Evolutionary conservation across 1,140 invertebrate genomes (phyloP), one percentile per base, ranked within the genome.

Genomic region (Laodelphax striatellus): DNA sequence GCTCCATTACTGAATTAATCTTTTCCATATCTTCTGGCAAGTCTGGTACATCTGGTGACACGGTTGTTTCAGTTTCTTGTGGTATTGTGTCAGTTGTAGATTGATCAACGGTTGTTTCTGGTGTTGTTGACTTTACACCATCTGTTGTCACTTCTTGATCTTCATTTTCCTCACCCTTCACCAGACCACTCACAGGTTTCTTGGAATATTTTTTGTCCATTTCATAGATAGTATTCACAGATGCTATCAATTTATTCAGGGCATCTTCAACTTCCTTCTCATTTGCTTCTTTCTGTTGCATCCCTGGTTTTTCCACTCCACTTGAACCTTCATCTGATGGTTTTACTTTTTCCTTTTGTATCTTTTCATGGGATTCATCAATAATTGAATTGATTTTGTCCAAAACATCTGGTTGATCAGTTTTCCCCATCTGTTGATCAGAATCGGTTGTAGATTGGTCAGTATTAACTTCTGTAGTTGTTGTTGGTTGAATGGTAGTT

Each of bases 91-190:
- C 19, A 10, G 34, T 24, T 21, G 24, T 16, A 21, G 22, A 28
- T n/a, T 34, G 42, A 11, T 46, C n/a, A 16, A 58, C 11, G 10
- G 16, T 34, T 17, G 24, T 52, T 52, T 52, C 42, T 16, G 24
- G 46, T 11, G 41, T 59, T 38, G 19, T 22, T 22, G 34, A 16
- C 38, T 38, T 41, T 28, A 60, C 31, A 19, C 31, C 17, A 44
- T 58, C 56, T 16, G 56, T 58, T 22, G 56, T 43, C 17, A 19
- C 17, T 44, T 43, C 31, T 28, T 53, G 19, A 58, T 22, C 21
- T 21, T 22, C 19, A 31, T 24, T 54, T 16, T 3, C 19, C 13
- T 54, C 52, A 54, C 34, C 34, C 9, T n/a, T 22, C 19, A 19
- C 22, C 52, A 19, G 19, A n/a, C 14, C 31, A 53, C 52, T 53